Conservation (phyloP, 2,113 vertebrate genomes). For the Vimba vimba region DNA sequence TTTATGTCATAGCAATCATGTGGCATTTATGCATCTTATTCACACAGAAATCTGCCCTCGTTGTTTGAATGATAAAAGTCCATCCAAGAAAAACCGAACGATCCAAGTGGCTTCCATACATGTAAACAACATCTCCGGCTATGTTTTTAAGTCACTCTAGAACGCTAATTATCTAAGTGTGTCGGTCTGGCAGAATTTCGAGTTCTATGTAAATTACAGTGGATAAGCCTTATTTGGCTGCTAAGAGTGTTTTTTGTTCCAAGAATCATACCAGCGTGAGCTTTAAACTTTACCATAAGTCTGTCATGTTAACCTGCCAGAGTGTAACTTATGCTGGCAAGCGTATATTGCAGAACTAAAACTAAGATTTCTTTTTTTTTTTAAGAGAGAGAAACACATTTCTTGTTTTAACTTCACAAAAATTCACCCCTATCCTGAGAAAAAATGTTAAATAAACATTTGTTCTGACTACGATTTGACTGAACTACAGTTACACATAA, state of each 20-base stretch:
- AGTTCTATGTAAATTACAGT: constrained; percentile 55
- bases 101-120: constrained; percentile 46
- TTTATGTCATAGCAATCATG: background rate
- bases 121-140: constrained; percentile 53
- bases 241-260: constrained; percentile 38
- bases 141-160: constrained; percentile 58
- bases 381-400: background rate
- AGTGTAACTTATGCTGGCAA: constrained; percentile 54
- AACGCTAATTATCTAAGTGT: constrained; percentile 54
- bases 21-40: background rate
- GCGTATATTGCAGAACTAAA: constrained; percentile 50
- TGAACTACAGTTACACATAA: background rate
- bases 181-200: constrained; percentile 48
- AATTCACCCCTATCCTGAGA: background rate
- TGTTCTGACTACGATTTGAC: background rate
- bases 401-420: constrained; percentile 49
- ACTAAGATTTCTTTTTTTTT: constrained; percentile 21
- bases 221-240: constrained; percentile 62
- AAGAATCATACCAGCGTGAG: constrained; percentile 30
- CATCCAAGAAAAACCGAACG: constrained; percentile 43
- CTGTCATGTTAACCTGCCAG: constrained; percentile 45
- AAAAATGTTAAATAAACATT: background rate
- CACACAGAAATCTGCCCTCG: constrained; percentile 35
- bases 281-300: constrained; percentile 46
- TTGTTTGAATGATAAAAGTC: constrained; percentile 12